A percentile compares a stretch with the other conserved stretches of the same genome.
Conservation (phyloP, 2,113 vertebrate species). For the Datnioides undecimradiatus region DNA sequence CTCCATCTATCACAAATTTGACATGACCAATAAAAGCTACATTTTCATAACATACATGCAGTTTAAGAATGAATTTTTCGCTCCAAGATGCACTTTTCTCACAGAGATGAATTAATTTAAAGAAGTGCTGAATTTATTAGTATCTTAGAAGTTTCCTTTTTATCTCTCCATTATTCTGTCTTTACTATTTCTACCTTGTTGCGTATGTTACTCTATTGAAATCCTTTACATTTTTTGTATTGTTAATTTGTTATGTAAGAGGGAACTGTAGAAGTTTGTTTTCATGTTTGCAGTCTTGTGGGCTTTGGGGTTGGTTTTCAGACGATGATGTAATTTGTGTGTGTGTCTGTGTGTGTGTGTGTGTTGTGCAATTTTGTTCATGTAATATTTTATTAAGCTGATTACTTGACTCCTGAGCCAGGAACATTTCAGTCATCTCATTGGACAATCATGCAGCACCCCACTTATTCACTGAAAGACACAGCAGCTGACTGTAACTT, state of each 20-base stretch:
- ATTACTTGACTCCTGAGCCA: conserved; percentile 29
- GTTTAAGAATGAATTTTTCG: not conserved
- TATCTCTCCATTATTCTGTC: conserved; percentile 1
- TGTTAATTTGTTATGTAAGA: conserved; percentile 53
- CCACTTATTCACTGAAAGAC: not conserved
- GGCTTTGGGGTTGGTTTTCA: conserved; percentile 58
- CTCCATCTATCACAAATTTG: not conserved
- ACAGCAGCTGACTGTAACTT: not conserved
- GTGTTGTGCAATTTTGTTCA: conserved; percentile 34
- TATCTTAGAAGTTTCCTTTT: not conserved
- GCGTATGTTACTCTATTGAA: not conserved
- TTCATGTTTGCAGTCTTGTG: conserved; percentile 67
- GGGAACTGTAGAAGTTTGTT: conserved; percentile 30
- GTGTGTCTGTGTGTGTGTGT: conserved; percentile 29
- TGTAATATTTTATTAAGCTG: conserved; percentile 31
- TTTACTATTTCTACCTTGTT: too few species aligned
- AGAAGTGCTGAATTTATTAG: not conserved
- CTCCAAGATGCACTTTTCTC: not conserved
- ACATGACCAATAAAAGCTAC: not conserved
- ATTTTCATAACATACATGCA: not conserved
- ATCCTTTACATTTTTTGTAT: conserved; percentile 45
- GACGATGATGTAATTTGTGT: conserved; percentile 30
- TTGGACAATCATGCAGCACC: not conserved
- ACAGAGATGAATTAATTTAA: not conserved
- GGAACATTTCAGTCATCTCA: conserved; percentile 22